Evolutionary conservation across 2,113 vertebrate species (phyloP).

Genomic region (Hippocampus guttulatus): DNA sequence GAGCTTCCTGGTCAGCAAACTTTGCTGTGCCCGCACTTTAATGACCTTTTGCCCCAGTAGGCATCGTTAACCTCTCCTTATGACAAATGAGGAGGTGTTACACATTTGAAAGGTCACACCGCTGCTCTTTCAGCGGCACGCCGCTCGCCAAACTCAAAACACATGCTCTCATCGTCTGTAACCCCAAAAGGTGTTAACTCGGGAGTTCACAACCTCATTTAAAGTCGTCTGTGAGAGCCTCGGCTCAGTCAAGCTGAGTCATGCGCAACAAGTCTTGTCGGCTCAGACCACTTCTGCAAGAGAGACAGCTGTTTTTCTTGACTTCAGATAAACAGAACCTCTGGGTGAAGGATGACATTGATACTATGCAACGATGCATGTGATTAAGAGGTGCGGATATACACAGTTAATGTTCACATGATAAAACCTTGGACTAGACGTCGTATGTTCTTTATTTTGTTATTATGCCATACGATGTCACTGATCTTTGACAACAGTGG

Average conservation of each 20-base stretch:
- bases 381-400: constrained; percentile 1
- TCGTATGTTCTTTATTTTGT: constrained; percentile 14
- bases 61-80: constrained; percentile 64
- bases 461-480: constrained; percentile 1
- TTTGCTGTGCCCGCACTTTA: constrained; percentile 42
- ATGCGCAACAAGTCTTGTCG: constrained; percentile 17
- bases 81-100: constrained; percentile 70
- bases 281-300: constrained; percentile 16
- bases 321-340: constrained; percentile 23
- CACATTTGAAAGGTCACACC: constrained; percentile 52
- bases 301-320: constrained; percentile 30
- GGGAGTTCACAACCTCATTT: constrained; percentile 53
- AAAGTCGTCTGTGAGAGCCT: constrained; percentile 6
- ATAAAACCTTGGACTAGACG: neutral
- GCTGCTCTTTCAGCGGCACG: constrained; percentile 20
- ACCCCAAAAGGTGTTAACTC: constrained; percentile 56
- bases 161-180: constrained; percentile 48
- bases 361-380: constrained; percentile 10
- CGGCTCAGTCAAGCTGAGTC: constrained; percentile 10
- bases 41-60: constrained; percentile 52
- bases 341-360: constrained; percentile 17
- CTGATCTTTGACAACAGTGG: too few relatives aligned
- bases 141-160: constrained; percentile 41
- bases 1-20: constrained; percentile 27
- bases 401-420: constrained; percentile 4